Base-by-base conservation (phyloP, 23 tunicate genomes). In the Halocynthia roretzi region DNA sequence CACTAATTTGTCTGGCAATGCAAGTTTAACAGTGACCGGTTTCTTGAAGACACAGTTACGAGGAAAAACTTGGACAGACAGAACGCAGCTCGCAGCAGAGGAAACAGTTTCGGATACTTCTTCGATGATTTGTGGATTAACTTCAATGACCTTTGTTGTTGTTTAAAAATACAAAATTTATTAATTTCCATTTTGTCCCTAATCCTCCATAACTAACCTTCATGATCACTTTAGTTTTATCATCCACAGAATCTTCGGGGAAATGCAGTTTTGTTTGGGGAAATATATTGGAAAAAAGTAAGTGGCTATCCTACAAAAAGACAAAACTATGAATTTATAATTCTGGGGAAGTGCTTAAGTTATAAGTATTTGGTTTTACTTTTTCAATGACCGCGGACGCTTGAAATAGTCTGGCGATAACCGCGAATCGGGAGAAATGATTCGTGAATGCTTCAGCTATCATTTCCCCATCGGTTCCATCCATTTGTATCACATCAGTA, bases 1-100 rank as follows among this genome's bases (percentile, higher is more conserved):
- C 54, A 83, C 91, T 75, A 90, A 71, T 20, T 55, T 50, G 50
- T 69, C 55, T 5, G 96, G 96, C 22, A 90, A 76, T 10, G 83
- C 86, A 40, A 90, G 50, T n/a, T 83, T 82, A 0, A 90, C 89
- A 40, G 77, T 80, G 18, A 90, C 81, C 31, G 86, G 83, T 60
- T 80, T 50, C 18, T 68, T 20, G 56, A 90, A 90, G 31, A 68
- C 74, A 49, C 82, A 80, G 56, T 72, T 66, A 8, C 6, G 22
- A 18, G 95, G 96, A 8, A 11, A 15, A 8, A 82, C 83, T 15
- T 55, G n/a, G 9, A 90, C 89, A 72, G 69, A 80, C 17, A 90
- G 61, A 22, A 90, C 75, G 70, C 87, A 61, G 71, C 88, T 80
- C 15, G 81, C 86, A 0, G 68, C 78, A 12, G 63, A 77, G 2